phyloP scores from a whole-genome alignment of 2,888 invertebrate species.

The Gasteruption jaculator region DNA sequence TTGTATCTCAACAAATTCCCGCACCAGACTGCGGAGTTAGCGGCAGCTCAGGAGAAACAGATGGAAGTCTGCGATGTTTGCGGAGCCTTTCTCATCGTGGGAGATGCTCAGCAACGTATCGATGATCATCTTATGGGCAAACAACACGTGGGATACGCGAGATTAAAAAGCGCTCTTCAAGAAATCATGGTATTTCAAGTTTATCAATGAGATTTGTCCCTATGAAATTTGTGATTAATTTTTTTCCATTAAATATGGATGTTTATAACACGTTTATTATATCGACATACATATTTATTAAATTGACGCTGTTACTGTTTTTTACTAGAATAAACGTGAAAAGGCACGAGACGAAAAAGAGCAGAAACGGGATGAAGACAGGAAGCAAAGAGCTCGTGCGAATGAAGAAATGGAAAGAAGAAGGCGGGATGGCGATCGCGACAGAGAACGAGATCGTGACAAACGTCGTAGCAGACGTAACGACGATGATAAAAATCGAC shows the following conservation, averaged over 20 bases:
- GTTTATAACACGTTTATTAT: too few species aligned
- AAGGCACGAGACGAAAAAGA: slow-evolving; percentile 56
- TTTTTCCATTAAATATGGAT: too few species aligned
- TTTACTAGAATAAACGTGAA: slow-evolving; percentile 49
- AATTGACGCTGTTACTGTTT: slow-evolving; percentile 8
- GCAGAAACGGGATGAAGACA: slow-evolving; percentile 54
- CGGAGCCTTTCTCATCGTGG: slow-evolving; percentile 97
- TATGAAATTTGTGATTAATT: too few species aligned
- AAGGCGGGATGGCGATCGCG: slow-evolving; percentile 37
- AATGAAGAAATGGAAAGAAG: slow-evolving; percentile 44
- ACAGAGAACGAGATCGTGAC: slow-evolving; percentile 35
- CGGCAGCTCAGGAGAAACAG: slow-evolving; percentile 89
- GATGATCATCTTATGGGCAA: slow-evolving; percentile 98
- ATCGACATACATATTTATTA: too few species aligned
- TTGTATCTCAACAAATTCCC: slow-evolving; percentile 7
- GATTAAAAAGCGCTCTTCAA: slow-evolving; percentile 57
- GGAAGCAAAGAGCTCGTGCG: slow-evolving; percentile 50
- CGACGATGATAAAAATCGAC: slow-evolving; percentile 45
- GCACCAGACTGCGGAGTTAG: slow-evolving; percentile 73
- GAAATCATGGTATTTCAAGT: slow-evolving; percentile 53
- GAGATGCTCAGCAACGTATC: slow-evolving; percentile 95
- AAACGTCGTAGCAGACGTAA: slow-evolving; percentile 35
- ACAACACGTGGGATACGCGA: slow-evolving; percentile 90
- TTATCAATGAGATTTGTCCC: slow-evolving; percentile 1
- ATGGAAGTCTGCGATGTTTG: slow-evolving; percentile 99